Conservation (phyloP, 2,797 vertebrate species). For the Manis javanica region DNA sequence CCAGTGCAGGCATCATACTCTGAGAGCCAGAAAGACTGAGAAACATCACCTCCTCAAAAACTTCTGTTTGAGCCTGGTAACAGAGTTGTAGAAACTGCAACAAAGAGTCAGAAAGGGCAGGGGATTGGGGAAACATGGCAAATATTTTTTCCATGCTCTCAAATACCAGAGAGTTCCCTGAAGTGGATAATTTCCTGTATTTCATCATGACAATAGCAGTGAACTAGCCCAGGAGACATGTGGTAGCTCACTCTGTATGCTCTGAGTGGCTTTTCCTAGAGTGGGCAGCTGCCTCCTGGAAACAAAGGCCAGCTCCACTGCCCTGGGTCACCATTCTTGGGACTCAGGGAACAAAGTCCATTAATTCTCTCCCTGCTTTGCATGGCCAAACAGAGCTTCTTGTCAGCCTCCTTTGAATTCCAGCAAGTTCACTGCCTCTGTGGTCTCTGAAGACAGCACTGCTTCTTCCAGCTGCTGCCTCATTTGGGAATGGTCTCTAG, state of each 20-base stretch:
- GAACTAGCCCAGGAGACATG: background rate
- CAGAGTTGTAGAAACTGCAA: background rate
- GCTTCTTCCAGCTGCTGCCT: background rate
- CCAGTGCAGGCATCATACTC: background rate
- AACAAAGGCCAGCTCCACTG: background rate
- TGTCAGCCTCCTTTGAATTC: background rate
- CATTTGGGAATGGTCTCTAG: background rate
- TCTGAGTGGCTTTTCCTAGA: background rate
- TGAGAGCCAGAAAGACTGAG: background rate
- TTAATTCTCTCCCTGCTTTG: background rate
- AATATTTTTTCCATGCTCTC: background rate
- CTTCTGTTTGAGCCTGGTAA: background rate
- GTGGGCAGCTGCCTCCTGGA: background rate
- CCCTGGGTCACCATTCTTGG: background rate
- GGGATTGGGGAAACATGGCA: background rate
- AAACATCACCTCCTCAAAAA: background rate
- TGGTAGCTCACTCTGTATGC: background rate
- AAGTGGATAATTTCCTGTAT: background rate
- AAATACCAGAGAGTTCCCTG: slow-evolving; percentile 24
- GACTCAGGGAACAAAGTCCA: background rate
- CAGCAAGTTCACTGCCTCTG: background rate
- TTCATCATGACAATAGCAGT: background rate
- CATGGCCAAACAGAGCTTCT: background rate
- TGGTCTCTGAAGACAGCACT: background rate
- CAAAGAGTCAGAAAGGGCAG: background rate